Evolutionary conservation across 1,140 invertebrate genomes (phyloP), one percentile per base, ranked within the genome.

Genomic region (Diploscapter pachys): DNA sequence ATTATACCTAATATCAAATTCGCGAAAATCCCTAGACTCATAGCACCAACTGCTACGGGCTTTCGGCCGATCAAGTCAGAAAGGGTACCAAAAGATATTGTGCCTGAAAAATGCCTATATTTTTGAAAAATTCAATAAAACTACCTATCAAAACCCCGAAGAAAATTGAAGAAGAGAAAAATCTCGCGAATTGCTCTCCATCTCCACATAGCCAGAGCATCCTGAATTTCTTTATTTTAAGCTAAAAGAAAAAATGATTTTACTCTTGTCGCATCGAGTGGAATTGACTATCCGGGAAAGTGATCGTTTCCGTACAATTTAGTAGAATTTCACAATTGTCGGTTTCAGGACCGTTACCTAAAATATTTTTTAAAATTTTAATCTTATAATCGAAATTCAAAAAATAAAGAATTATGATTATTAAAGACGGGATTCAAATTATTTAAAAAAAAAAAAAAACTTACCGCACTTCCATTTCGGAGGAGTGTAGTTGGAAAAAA

Each of bases 401-500:
- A 31, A 71, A 49, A 61, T 63, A 3, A 54, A 63, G 50, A 48
- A 63, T 49, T 5, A 49, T 13, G 31, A 48, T 63, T 63, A 63
- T 50, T 2, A 50, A 48, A 63, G 50, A 5, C 4, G n/a, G 31
- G 31, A 48, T 63, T 11, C 5, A 8, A 63, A 31, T 63, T 62
- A 51, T 63, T 63, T 6, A 11, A 56, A 13, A 11, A 4, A 49
- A 3, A 64, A 72, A 53, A 48, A 5, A 49, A 61, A 78, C 54
- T 4, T 9, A 73, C 72, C 74, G 69, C 83, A 84, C 59, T 79
- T 52, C 83, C 83, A 84, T 31, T 31, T 31, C 59, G 78, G 68
- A 8, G 83, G 83, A 6, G 84, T 76, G 71, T 85, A 84, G 64
- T 81, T 83, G 13, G 78, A 81, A 71, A 84, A 84, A 11, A 84